A percentile compares a stretch with the other conserved stretches of the same genome.
phyloP scores from a whole-genome alignment of 2,797 vertebrate species.

The Microctenopoma steveboyesi region DNA sequence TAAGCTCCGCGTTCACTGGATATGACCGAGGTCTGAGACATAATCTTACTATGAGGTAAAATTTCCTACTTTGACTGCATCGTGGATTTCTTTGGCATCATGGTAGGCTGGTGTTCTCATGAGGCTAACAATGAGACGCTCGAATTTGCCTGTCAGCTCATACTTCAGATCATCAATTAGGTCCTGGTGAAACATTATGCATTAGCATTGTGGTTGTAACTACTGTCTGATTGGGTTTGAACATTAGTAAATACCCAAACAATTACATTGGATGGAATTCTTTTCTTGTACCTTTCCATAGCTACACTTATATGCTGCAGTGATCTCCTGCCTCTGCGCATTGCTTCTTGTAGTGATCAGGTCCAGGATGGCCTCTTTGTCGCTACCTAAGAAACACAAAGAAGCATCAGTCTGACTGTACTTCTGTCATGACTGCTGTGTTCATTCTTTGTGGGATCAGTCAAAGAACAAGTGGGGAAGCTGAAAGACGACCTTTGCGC shows the following conservation, averaged over 20 bases:
- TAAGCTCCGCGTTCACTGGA: not conserved
- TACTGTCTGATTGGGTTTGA: not conserved
- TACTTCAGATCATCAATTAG: conserved; percentile 96
- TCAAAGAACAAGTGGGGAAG: not conserved
- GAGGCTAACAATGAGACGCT: conserved; percentile 93
- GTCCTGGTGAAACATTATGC: conserved; percentile 81
- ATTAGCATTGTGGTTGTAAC: not conserved
- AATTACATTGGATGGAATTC: not conserved
- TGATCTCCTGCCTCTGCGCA: conserved; percentile 90
- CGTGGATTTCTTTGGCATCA: conserved; percentile 96
- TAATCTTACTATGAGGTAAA: not conserved
- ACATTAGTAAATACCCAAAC: not conserved
- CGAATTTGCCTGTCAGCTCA: conserved; percentile 97
- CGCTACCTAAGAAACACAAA: conserved; percentile 86
- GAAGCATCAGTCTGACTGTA: not conserved
- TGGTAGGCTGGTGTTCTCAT: conserved; percentile 91
- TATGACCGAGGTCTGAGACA: not conserved
- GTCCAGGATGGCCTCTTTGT: conserved; percentile 95
- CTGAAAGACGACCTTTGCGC: conserved; percentile 14
- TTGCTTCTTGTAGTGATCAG: conserved; percentile 92
- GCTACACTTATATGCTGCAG: conserved; percentile 90
- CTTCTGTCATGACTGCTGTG: not conserved
- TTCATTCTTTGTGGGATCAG: conserved; percentile 1
- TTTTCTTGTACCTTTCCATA: conserved; percentile 89
- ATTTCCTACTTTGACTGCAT: conserved; percentile 88